These are phyloP conservation scores for Noturus placidus DNA, from an alignment of 2,113 vertebrate species.

Conservation along the genomic window DNA sequence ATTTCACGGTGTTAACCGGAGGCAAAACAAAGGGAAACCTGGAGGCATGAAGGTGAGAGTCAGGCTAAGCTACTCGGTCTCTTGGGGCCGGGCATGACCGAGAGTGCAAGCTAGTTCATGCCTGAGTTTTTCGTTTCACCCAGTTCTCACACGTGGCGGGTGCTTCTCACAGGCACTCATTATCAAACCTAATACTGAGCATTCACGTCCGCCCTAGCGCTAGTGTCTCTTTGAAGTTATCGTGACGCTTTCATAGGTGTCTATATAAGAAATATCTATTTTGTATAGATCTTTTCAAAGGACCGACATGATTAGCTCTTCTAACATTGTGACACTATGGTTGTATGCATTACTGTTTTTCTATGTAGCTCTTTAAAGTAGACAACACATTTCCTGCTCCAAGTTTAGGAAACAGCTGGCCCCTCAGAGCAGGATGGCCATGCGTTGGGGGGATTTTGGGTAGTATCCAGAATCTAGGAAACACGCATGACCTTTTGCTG, in stretches of 20 bases:
- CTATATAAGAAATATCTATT: background rate
- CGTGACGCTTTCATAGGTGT: background rate
- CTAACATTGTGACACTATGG: background rate
- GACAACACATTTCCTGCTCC: slow-evolving; percentile 34
- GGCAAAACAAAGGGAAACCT: too few species aligned
- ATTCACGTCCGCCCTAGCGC: background rate
- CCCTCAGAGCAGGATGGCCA: slow-evolving; percentile 17
- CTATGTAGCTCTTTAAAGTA: slow-evolving; percentile 5
- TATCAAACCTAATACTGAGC: background rate
- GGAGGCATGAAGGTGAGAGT: background rate
- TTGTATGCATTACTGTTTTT: slow-evolving; percentile 11
- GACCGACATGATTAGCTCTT: background rate
- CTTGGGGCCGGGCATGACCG: background rate
- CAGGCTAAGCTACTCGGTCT: background rate
- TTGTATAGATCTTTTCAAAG: background rate
- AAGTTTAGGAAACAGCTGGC: slow-evolving; percentile 57
- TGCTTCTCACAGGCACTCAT: background rate
- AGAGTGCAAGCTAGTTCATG: slow-evolving; percentile 26
- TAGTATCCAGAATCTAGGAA: slow-evolving; percentile 42
- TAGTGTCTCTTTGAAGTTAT: background rate
- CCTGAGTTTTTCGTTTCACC: slow-evolving; percentile 15
- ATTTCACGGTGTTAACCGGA: too few species aligned
- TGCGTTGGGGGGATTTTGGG: slow-evolving; percentile 51
- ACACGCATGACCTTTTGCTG: slow-evolving; percentile 38
- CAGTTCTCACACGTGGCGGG: background rate